Conservation (phyloP, 1,140 invertebrate genomes). For the Brevipalpus yothersi region DNA sequence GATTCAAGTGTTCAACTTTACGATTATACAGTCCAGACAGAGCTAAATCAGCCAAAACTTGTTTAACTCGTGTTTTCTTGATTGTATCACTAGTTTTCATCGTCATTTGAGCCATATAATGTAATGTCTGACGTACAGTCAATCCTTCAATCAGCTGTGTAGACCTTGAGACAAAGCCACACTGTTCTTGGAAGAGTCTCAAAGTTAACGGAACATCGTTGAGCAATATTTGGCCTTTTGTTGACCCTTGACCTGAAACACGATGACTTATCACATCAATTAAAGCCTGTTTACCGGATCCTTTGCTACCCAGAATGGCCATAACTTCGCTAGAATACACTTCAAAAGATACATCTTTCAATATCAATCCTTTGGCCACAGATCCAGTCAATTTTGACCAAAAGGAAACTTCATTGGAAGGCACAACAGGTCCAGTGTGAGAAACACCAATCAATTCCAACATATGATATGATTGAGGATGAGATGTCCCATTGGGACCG, state of each 20-base stretch:
- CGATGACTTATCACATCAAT: constrained; percentile 64
- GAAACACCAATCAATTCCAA: constrained; percentile 66
- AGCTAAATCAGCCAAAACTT: constrained; percentile 67
- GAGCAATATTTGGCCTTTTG: constrained; percentile 48
- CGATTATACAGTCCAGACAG: constrained; percentile 59
- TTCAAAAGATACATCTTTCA: constrained; percentile 63
- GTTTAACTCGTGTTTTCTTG: constrained; percentile 37
- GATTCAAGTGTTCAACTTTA: constrained; percentile 44
- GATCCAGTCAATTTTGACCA: constrained; percentile 46
- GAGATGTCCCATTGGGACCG: neutral
- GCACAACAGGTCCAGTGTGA: constrained; percentile 61
- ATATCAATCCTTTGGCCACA: constrained; percentile 49
- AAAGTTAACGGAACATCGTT: constrained; percentile 54
- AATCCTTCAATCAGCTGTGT: constrained; percentile 54
- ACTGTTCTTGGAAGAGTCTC: constrained; percentile 48
- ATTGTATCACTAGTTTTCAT: constrained; percentile 25
- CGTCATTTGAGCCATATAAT: constrained; percentile 39
- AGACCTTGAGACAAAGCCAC: constrained; percentile 56
- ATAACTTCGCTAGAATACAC: constrained; percentile 73
- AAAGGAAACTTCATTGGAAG: constrained; percentile 30
- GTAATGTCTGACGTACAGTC: constrained; percentile 56
- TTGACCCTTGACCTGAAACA: constrained; percentile 19
- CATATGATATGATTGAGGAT: constrained; percentile 31
- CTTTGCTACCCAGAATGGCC: constrained; percentile 72
- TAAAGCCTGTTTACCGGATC: constrained; percentile 57